phyloP scores from a whole-genome alignment of 2,113 vertebrate genomes.

The Stomatorhinus ivindoensis region DNA sequence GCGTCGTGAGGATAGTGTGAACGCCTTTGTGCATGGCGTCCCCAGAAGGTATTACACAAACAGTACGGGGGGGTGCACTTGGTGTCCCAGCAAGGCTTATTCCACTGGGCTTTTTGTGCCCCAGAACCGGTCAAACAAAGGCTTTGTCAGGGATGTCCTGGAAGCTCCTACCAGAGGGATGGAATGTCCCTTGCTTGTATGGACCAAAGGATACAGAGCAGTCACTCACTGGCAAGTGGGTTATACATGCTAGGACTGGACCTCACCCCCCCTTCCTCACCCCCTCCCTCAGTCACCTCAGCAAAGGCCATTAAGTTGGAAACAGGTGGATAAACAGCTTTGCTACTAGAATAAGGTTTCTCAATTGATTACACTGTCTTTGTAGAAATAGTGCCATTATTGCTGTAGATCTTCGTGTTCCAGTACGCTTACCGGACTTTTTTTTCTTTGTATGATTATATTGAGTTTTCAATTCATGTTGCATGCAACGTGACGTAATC shows the following conservation, averaged over 20 bases:
- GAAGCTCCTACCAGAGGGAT: conserved; percentile 42
- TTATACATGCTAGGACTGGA: background rate
- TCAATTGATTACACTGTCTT: background rate
- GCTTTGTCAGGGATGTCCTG: conserved; percentile 49
- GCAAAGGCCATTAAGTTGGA: conserved; percentile 23
- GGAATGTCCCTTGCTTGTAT: conserved; percentile 42
- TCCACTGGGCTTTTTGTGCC: conserved; percentile 38
- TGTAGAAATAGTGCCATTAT: background rate
- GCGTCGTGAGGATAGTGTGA: background rate
- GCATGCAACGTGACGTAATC: background rate
- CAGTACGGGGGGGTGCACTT: conserved; percentile 31
- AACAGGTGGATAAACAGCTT: conserved; percentile 20
- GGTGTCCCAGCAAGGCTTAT: conserved; percentile 19
- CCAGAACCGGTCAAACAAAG: conserved; percentile 50
- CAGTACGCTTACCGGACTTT: background rate
- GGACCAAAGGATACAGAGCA: conserved; percentile 23
- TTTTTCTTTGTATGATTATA: background rate
- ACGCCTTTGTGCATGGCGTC: background rate
- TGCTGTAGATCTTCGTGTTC: background rate
- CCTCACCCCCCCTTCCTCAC: background rate
- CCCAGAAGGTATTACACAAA: conserved; percentile 32
- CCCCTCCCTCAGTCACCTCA: conserved; percentile 2
- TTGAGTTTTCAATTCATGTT: background rate
- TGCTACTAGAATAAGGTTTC: background rate
- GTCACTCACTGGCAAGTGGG: conserved; percentile 37